Percentiles rank a stretch among this genome's conserved stretches.
phyloP scores from a whole-genome alignment of 1,140 invertebrate genomes.

The Diorhabda sublineata region DNA sequence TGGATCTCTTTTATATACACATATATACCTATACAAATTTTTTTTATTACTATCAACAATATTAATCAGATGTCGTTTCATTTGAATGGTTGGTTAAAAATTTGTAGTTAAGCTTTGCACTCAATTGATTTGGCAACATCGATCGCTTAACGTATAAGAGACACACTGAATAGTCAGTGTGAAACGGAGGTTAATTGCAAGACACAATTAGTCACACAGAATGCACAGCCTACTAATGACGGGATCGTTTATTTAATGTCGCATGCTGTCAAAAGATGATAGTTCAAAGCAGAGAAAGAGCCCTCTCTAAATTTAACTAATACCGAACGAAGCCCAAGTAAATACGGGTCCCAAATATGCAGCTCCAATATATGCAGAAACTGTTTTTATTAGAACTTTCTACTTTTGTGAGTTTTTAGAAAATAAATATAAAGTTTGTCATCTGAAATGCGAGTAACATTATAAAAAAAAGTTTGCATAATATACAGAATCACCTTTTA shows the following conservation, averaged over 20 bases:
- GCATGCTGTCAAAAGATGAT: not conserved
- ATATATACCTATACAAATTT: no score
- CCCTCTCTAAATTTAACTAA: slow-evolving; percentile 1
- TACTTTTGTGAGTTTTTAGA: not conserved
- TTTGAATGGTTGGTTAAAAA: no score
- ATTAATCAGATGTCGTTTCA: no score
- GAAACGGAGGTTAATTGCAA: slow-evolving; percentile 10
- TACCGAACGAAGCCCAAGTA: not conserved
- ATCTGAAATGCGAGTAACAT: no score
- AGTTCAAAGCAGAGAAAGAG: slow-evolving; percentile 2
- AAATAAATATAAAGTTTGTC: no score
- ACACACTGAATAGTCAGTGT: not conserved
- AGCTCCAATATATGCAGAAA: not conserved
- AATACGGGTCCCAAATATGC: not conserved
- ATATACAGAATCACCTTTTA: no score
- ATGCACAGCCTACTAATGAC: slow-evolving; percentile 13
- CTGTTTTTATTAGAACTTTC: not conserved
- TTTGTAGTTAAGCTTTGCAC: no score
- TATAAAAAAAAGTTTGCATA: no score
- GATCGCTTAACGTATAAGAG: not conserved
- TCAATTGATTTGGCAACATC: not conserved
- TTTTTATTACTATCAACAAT: no score
- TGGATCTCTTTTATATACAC: no score
- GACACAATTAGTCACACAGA: slow-evolving; percentile 14
- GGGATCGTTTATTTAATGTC: slow-evolving; percentile 10